Percentiles rank a stretch among this genome's conserved stretches.
These are phyloP conservation scores for Chlamydotis undulata DNA, from an alignment of 2,113 vertebrate species.

Conservation along the genomic window DNA sequence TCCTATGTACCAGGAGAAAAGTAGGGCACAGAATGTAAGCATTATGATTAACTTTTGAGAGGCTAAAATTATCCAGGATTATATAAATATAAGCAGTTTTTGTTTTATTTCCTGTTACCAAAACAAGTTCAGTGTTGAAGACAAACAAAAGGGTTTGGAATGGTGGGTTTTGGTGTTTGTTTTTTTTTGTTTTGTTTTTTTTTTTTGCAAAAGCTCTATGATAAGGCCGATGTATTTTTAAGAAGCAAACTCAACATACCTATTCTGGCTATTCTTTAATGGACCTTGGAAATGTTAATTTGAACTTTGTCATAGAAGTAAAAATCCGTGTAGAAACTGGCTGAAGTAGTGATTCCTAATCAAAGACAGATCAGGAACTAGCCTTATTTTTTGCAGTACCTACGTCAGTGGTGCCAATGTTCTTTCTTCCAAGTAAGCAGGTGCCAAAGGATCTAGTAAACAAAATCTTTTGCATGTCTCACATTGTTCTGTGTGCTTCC, in stretches of 20 bases:
- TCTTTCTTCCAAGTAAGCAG: not conserved
- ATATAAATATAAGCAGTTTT: constrained; percentile 18
- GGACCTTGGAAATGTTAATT: not conserved
- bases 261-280: not conserved
- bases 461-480: not conserved
- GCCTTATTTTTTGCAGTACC: not conserved
- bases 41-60: not conserved
- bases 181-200: not conserved
- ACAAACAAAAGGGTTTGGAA: not conserved
- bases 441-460: not conserved
- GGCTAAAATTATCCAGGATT: constrained; percentile 61
- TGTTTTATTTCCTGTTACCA: not conserved
- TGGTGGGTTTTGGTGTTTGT: not conserved
- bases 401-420: not conserved
- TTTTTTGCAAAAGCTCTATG: not conserved
- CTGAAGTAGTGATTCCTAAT: not conserved
- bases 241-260: not conserved
- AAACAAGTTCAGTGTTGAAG: not conserved
- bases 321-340: not conserved
- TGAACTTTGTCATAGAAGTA: not conserved
- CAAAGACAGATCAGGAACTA: not conserved
- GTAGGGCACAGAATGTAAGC: constrained; percentile 38
- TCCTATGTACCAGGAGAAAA: not conserved
- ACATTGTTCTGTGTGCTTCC: not conserved
- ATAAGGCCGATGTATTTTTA: not conserved